Evolutionary conservation across 2,113 vertebrate species (phyloP).

Genomic region (Lepus europaeus): DNA sequence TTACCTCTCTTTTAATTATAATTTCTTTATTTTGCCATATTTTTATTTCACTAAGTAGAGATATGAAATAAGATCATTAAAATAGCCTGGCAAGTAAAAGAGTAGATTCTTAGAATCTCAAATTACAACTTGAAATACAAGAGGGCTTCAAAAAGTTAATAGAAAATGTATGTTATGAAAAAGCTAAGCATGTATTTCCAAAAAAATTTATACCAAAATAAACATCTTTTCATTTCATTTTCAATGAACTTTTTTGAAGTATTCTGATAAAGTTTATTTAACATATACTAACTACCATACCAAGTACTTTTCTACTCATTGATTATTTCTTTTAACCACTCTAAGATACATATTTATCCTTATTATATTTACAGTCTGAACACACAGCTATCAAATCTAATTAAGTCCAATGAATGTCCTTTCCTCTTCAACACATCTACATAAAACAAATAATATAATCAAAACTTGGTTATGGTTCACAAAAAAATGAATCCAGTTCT

Average conservation of each 20-base stretch:
- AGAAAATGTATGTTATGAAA: too few relatives aligned
- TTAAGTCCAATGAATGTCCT: background rate
- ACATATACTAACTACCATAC: background rate
- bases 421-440: background rate
- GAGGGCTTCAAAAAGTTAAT: too few relatives aligned
- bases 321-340: background rate
- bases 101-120: constrained; percentile 11
- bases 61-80: constrained; percentile 11
- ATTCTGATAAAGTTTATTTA: background rate
- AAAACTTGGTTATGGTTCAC: background rate
- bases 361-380: constrained; percentile 32
- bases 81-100: background rate
- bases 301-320: constrained; percentile 3
- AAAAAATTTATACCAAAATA: too few relatives aligned
- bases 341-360: background rate
- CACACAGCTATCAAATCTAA: constrained; percentile 28
- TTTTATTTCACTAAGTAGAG: constrained; percentile 29
- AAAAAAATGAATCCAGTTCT: constrained; percentile 10
- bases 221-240: too few relatives aligned
- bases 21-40: background rate
- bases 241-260: too few relatives aligned
- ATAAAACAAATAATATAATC: constrained; percentile 16
- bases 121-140: background rate
- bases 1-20: background rate
- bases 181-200: too few relatives aligned